Evolutionary conservation across 2,797 vertebrate genomes (phyloP).

Genomic region (Limnodromus scolopaceus): DNA sequence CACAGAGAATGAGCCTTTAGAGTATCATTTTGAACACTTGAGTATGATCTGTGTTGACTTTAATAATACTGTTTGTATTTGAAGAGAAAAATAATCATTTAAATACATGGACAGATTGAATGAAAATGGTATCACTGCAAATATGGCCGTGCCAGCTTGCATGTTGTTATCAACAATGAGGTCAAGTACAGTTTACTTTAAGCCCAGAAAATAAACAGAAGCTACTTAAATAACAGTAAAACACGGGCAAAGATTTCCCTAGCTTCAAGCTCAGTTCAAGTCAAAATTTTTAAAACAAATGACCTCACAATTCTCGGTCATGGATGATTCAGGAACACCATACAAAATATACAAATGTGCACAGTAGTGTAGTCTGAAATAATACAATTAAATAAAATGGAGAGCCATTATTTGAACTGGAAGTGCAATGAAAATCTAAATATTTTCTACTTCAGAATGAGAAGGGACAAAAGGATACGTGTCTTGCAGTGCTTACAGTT

Average conservation of each 20-base stretch:
- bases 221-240: conserved; percentile 11
- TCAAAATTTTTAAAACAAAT: conserved; percentile 22
- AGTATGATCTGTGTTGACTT: neutral
- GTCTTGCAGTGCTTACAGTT: neutral
- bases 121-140: neutral
- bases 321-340: neutral
- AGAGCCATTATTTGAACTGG: neutral
- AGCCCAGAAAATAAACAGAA: conserved; percentile 10
- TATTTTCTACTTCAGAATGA: neutral
- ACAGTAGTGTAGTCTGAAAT: neutral
- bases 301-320: neutral
- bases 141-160: neutral
- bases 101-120: neutral
- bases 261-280: neutral
- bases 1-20: neutral
- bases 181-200: neutral
- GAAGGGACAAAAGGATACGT: neutral
- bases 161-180: neutral
- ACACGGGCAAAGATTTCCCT: neutral
- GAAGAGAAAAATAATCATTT: neutral
- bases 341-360: neutral
- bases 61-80: neutral
- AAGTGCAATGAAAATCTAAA: neutral
- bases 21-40: neutral
- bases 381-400: neutral